Evolutionary conservation across 2,888 invertebrate species (phyloP).

Genomic region (Eristalinus sepulchralis): DNA sequence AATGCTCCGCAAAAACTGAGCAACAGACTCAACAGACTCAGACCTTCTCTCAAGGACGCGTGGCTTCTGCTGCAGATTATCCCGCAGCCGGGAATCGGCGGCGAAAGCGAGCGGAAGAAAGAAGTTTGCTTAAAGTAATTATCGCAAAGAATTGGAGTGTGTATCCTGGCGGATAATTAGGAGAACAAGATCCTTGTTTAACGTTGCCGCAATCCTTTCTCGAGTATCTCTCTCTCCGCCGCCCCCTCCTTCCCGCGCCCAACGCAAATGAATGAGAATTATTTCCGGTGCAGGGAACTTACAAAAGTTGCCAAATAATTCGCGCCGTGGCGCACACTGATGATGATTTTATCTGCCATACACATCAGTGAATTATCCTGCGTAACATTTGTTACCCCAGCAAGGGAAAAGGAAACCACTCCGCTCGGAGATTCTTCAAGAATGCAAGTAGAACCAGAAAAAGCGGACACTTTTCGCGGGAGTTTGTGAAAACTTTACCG

Average conservation of each 20-base stretch:
- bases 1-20: constrained; percentile 36
- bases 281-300: constrained; percentile 70
- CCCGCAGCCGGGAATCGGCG: not conserved
- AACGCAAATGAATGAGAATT: constrained; percentile 67
- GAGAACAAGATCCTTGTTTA: constrained; percentile 60
- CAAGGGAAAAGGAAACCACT: constrained; percentile 46
- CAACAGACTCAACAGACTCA: constrained; percentile 7
- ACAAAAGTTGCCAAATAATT: constrained; percentile 63
- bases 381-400: constrained; percentile 25
- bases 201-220: constrained; percentile 62
- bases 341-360: constrained; percentile 34
- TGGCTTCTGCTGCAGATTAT: constrained; percentile 25
- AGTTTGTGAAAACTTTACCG: constrained; percentile 60
- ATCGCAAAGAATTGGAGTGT: constrained; percentile 20
- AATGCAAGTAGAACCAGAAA: not conserved
- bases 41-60: constrained; percentile 39
- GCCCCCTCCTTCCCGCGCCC: constrained; percentile 17
- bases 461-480: constrained; percentile 37
- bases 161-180: constrained; percentile 59
- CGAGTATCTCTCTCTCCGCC: not conserved
- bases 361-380: constrained; percentile 57
- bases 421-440: not conserved
- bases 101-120: constrained; percentile 40
- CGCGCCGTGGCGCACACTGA: not conserved
- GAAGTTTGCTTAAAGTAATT: constrained; percentile 30